Conservation (phyloP, 2,888 invertebrate genomes). For the Leistus spinibarbis region DNA sequence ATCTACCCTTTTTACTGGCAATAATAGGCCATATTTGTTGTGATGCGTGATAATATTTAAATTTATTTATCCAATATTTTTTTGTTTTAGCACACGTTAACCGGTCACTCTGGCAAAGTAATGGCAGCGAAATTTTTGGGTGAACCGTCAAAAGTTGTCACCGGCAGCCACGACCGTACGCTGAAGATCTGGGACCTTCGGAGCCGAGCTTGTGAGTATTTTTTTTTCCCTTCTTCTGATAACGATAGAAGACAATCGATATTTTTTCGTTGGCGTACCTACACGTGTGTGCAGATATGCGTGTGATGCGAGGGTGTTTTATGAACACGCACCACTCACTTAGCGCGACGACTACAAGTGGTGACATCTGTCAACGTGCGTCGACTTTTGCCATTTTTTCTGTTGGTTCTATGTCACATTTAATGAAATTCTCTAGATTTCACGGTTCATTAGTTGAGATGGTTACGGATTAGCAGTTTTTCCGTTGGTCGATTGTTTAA, state of each 20-base stretch:
- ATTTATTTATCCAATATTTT: not conserved
- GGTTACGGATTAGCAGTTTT: slow-evolving; percentile 26
- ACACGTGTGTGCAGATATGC: not conserved
- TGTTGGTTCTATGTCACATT: slow-evolving; percentile 2
- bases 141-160: slow-evolving; percentile 90
- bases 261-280: slow-evolving; percentile 17
- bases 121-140: slow-evolving; percentile 96
- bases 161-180: slow-evolving; percentile 97
- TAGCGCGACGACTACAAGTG: slow-evolving; percentile 19
- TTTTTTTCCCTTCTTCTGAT: not conserved
- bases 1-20: too few relatives aligned
- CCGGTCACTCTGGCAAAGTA: slow-evolving; percentile 97
- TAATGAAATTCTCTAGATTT: slow-evolving; percentile 35
- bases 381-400: slow-evolving; percentile 11
- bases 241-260: slow-evolving; percentile 22
- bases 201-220: slow-evolving; percentile 80
- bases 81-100: slow-evolving; percentile 81
- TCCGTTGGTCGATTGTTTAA: not conserved
- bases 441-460: slow-evolving; percentile 30
- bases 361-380: slow-evolving; percentile 21
- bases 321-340: slow-evolving; percentile 12
- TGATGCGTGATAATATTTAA: not conserved
- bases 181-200: slow-evolving; percentile 98
- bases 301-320: slow-evolving; percentile 16
- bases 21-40: too few relatives aligned